Base-by-base conservation (phyloP, 2,113 vertebrate genomes). In the Mugil cephalus region DNA sequence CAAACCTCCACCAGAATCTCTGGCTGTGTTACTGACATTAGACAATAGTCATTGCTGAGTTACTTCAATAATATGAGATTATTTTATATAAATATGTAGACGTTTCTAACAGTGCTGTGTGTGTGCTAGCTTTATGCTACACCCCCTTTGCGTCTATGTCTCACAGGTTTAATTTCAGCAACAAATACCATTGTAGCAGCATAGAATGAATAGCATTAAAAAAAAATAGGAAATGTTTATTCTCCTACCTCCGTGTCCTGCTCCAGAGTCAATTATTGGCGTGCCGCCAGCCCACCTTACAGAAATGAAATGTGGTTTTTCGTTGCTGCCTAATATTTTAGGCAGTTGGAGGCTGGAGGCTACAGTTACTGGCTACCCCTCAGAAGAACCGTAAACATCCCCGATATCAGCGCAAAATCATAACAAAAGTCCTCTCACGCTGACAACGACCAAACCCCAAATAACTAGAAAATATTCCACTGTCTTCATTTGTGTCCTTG, bases 221-320 rank as follows among this genome's bases (percentile, higher is more conserved):
- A 3, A 74, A 14, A 58, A 47, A 15, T 5, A 8, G 45, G 30
- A 10, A 40, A 7, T 45, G 36, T 6, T 21, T 34, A 7, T 46
- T 38, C 24, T 42, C 91, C 17, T 79, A 92, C 92, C 90, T 92
- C 91, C 80, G 91, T 86, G 72, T 92, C 89, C 87, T 87, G 92
- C 92, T 93, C 92, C 92, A 93, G 91, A 88, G 88, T 93, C 43
- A 77, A 78, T 24, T 62, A 30, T 80, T 86, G 88, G 89, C 88
- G 83, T 38, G 67, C 52, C 80, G 88, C 91, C 89, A 86, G 82
- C 79, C 47, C 80, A 66, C 82, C 35, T 1, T 21, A 69, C 80
- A 56, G 10, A 80, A 76, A 60, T 42, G 10, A 45, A 38, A 15
- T 15, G 0, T 46, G 0, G 56, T 18, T 13, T 47, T 56, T 45